These are phyloP conservation scores for Atopsyche davidsoni DNA, from an alignment of 1,140 invertebrate genomes.

Conservation along the genomic window DNA sequence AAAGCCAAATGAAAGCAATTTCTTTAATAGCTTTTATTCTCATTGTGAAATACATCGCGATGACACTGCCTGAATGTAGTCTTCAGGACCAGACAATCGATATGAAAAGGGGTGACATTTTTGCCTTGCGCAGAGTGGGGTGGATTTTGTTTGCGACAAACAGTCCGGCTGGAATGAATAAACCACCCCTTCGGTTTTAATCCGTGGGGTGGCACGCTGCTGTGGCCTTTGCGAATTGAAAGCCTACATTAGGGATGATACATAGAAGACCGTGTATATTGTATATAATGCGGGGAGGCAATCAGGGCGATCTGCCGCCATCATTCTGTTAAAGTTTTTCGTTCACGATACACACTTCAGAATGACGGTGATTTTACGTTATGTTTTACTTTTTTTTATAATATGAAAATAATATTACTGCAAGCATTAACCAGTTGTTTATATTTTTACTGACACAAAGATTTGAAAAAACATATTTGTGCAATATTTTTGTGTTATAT, in stretches of 20 bases:
- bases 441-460: too few relatives aligned
- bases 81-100: conserved; percentile 10
- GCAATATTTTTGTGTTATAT: too few relatives aligned
- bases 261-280: not conserved
- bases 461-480: too few relatives aligned
- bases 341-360: conserved; percentile 15
- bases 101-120: conserved; percentile 16
- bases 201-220: conserved; percentile 23
- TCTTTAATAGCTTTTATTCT: too few relatives aligned
- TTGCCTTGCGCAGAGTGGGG: conserved; percentile 13
- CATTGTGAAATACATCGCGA: not conserved
- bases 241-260: conserved; percentile 11
- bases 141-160: not conserved
- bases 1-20: too few relatives aligned
- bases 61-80: conserved; percentile 8
- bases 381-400: not conserved
- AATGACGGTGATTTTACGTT: not conserved
- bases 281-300: conserved; percentile 12
- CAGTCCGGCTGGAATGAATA: conserved; percentile 16
- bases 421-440: not conserved
- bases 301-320: conserved; percentile 6
- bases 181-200: conserved; percentile 25
- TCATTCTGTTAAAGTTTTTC: conserved; percentile 22
- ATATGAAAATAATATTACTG: not conserved
- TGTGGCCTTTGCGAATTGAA: conserved; percentile 5